Percentiles rank a stretch among this genome's conserved stretches.
phyloP scores from a whole-genome alignment of 2,888 invertebrate genomes.

The Euphydryas editha region DNA sequence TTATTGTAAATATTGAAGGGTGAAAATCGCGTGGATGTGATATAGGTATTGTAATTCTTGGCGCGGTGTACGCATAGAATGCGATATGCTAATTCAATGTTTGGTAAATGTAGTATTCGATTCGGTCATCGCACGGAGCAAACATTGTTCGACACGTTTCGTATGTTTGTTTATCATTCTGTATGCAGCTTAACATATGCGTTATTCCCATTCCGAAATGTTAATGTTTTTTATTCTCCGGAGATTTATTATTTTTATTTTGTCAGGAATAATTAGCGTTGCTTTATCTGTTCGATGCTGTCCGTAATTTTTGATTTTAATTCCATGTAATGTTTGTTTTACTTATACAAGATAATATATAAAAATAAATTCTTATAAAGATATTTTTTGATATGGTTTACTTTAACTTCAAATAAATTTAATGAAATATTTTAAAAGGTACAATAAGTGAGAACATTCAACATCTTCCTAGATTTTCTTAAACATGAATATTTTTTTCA shows the following conservation, averaged over 20 bases:
- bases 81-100: constrained; percentile 61
- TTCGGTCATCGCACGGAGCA: constrained; percentile 40
- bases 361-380: background rate
- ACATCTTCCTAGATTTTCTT: too few species aligned
- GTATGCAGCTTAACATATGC: constrained; percentile 28
- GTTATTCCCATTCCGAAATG: constrained; percentile 24
- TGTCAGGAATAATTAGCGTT: background rate
- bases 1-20: constrained; percentile 1
- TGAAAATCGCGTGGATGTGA: constrained; percentile 15
- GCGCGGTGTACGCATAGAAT: constrained; percentile 38
- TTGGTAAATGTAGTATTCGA: constrained; percentile 55
- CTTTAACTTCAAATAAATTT: too few species aligned
- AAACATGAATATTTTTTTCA: too few species aligned
- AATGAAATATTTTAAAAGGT: too few species aligned
- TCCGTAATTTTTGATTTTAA: too few species aligned
- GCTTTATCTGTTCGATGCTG: background rate
- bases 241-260: background rate
- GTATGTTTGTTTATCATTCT: constrained; percentile 37
- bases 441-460: too few species aligned
- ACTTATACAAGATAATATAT: background rate
- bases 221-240: constrained; percentile 8
- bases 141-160: constrained; percentile 38
- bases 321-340: too few species aligned
- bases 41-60: constrained; percentile 15
- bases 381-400: too few species aligned